Base-by-base conservation (phyloP, 2,113 vertebrate genomes). In the Callipepla squamata region DNA sequence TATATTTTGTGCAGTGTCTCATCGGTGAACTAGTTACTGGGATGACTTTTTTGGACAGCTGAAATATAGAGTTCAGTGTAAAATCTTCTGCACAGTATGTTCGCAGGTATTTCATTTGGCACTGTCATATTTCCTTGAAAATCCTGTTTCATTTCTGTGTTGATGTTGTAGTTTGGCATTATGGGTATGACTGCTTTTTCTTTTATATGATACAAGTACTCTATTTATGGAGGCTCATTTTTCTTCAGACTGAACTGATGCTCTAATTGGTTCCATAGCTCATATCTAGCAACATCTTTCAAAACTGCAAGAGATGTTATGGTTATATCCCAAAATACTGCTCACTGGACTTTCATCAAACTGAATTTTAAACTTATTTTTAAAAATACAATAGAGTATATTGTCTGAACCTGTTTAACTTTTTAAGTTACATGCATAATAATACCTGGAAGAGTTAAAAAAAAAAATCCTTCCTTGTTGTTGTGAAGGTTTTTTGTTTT, bases 251-350 rank as follows among this genome's bases (percentile, higher is more conserved):
- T 67, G 79, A 82, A 36, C 79, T 89, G 63, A 32, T 74, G 48
- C 79, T 89, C 91, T 95, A 85, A 95, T 96, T 96, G 91, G 87
- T 94, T 94, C 85, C 89, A 96, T 94, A 91, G 81, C 91, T 96
- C 91, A 91, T 80, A 83, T 80, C 59, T 75, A 85, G 55, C 79
- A 87, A 44, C 78, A 76, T 91, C 63, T 74, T 94, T 92, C 82
- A 87, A 63, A 93, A 70, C 59, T 66, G 55, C 38, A 59, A 47
- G 45, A 36, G 42, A 92, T 87, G 42, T 67, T 94, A 87, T n/a
- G 59, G n/a, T 53, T 92, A 0, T 51, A 80, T 80, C 45, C 47
- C 34, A 66, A 76, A 94, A 87, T 80, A 61, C 57, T 82, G 22
- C n/a, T 47, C 0, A 0, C 51, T 91, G 45, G 63, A 80, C 55